A percentile compares a stretch with the other conserved stretches of the same genome.
These are phyloP conservation scores for Intellagama lesueurii DNA, from an alignment of 2,797 vertebrate species.

Conservation along the genomic window DNA sequence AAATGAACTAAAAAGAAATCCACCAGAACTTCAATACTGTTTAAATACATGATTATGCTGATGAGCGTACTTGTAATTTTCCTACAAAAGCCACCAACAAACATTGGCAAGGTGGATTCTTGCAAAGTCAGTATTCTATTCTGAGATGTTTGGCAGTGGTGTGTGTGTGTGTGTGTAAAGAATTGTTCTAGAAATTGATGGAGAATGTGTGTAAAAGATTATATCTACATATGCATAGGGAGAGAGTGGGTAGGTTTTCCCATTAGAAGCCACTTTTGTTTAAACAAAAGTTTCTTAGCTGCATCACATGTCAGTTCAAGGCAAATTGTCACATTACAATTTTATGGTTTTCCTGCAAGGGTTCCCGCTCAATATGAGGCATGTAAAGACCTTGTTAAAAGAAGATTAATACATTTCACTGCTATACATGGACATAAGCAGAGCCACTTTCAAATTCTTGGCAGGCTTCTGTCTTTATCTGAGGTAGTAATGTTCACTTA, in stretches of 20 bases:
- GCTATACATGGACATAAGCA: background rate
- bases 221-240: background rate
- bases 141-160: too few species aligned
- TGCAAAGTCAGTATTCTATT: background rate
- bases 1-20: background rate
- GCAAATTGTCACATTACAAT: background rate
- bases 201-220: background rate
- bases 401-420: background rate
- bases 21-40: background rate
- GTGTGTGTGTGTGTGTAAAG: too few species aligned
- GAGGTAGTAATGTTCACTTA: conserved; percentile 3
- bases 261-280: background rate
- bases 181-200: too few species aligned
- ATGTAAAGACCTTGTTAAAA: background rate
- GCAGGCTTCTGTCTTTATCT: conserved; percentile 12
- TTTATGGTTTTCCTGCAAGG: background rate
- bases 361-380: background rate
- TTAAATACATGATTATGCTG: background rate
- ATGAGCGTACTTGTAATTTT: conserved; percentile 1
- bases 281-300: background rate
- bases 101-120: background rate
- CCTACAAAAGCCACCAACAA: too few species aligned
- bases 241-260: background rate
- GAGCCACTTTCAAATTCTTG: background rate
- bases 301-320: background rate